phyloP scores from a whole-genome alignment of 2,797 vertebrate species.

The Coreius guichenoti region DNA sequence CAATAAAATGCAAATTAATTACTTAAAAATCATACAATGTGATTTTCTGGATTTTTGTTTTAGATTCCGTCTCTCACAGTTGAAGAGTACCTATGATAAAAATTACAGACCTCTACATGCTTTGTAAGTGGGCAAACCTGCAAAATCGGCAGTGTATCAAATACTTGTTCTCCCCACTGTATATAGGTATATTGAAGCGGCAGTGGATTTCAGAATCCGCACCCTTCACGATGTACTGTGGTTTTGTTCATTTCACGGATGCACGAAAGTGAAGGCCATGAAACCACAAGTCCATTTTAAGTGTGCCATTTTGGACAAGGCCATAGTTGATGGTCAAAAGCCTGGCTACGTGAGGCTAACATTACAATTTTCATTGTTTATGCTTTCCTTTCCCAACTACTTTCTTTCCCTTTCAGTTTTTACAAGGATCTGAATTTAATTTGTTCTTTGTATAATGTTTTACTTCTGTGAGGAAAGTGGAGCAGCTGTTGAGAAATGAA shows the following conservation, averaged over 20 bases:
- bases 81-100: no score
- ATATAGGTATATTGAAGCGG: no score
- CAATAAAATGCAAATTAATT: no score
- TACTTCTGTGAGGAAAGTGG: background rate
- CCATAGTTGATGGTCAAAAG: background rate
- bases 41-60: no score
- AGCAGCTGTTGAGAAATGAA: slow-evolving; percentile 11
- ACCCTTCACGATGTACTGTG: slow-evolving; percentile 11
- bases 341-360: background rate
- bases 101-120: no score
- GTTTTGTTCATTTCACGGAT: slow-evolving; percentile 1
- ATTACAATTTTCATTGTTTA: slow-evolving; percentile 3
- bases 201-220: no score
- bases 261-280: background rate
- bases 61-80: no score
- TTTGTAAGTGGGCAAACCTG: no score
- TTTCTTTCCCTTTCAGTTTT: background rate
- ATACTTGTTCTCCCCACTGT: no score
- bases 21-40: no score
- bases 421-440: background rate
- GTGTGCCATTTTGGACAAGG: background rate
- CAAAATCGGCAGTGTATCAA: no score
- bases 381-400: background rate
- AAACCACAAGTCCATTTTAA: background rate
- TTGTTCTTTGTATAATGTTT: background rate